Conservation (phyloP, 1,140 invertebrate species). For the Nylanderia fulva region DNA sequence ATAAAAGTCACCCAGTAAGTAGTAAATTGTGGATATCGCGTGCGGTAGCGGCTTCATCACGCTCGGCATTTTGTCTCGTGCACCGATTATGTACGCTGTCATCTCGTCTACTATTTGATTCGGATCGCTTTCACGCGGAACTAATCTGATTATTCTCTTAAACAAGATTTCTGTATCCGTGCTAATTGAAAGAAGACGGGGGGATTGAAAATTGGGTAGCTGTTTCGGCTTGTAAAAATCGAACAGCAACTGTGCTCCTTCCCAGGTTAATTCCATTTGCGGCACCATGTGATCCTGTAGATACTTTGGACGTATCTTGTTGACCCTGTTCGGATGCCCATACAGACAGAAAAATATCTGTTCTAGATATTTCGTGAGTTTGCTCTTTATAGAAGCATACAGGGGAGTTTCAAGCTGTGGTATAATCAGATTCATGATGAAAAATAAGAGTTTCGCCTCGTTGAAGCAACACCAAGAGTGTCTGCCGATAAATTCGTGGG, state of each 20-base stretch:
- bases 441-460: slow-evolving; percentile 92
- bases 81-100: slow-evolving; percentile 89
- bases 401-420: slow-evolving; percentile 88
- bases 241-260: slow-evolving; percentile 91
- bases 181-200: slow-evolving; percentile 90
- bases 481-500: slow-evolving; percentile 94
- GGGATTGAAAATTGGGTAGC: slow-evolving; percentile 94
- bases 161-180: slow-evolving; percentile 92
- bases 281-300: slow-evolving; percentile 93
- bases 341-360: slow-evolving; percentile 96
- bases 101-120: slow-evolving; percentile 87
- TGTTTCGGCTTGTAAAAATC: slow-evolving; percentile 93
- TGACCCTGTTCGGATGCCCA: slow-evolving; percentile 90
- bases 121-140: slow-evolving; percentile 90
- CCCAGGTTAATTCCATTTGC: slow-evolving; percentile 92
- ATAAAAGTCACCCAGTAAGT: slow-evolving; percentile 96
- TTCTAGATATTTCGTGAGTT: slow-evolving; percentile 91
- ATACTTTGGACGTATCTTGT: slow-evolving; percentile 90
- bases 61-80: slow-evolving; percentile 86
- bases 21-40: slow-evolving; percentile 92
- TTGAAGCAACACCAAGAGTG: slow-evolving; percentile 92
- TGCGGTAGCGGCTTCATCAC: slow-evolving; percentile 84
- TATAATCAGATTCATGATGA: slow-evolving; percentile 91
- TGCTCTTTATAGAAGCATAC: slow-evolving; percentile 84
- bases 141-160: slow-evolving; percentile 90